phyloP scores from a whole-genome alignment of 2,113 vertebrate genomes.

The Nothoprocta perdicaria region DNA sequence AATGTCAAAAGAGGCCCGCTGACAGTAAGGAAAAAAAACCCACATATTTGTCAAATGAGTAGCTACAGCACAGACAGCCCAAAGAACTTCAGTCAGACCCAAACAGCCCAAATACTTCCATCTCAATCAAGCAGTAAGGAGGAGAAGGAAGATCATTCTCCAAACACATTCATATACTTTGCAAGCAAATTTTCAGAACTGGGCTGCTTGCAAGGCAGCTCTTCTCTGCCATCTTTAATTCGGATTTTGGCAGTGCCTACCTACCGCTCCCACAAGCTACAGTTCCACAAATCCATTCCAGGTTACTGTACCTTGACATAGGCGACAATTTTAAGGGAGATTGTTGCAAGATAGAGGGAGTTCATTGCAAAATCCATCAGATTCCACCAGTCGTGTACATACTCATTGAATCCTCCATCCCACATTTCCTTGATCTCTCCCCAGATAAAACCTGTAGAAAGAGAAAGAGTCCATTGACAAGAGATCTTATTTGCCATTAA shows the following conservation, averaged over 20 bases:
- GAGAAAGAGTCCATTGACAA: slow-evolving; percentile 17
- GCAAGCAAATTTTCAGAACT: background rate
- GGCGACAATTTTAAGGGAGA: slow-evolving; percentile 96
- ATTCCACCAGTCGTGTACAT: slow-evolving; percentile 98
- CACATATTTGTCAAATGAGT: background rate
- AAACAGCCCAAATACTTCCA: background rate
- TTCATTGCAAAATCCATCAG: slow-evolving; percentile 99
- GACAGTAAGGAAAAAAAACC: background rate
- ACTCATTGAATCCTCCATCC: slow-evolving; percentile 96
- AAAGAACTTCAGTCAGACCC: background rate
- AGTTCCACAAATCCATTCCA: background rate
- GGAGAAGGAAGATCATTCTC: background rate
- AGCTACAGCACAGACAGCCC: background rate
- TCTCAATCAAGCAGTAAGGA: background rate
- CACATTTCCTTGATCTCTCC: slow-evolving; percentile 99
- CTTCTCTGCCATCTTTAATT: background rate
- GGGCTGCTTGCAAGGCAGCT: background rate
- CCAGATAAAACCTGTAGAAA: slow-evolving; percentile 92
- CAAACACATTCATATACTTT: background rate
- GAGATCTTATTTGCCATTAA: background rate
- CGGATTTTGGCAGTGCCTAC: background rate
- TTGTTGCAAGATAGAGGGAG: slow-evolving; percentile 94
- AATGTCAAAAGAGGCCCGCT: background rate
- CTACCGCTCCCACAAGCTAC: background rate
- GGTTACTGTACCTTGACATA: slow-evolving; percentile 89